Evolutionary conservation across 2,797 vertebrate genomes (phyloP).

Genomic region (Trachurus trachurus): DNA sequence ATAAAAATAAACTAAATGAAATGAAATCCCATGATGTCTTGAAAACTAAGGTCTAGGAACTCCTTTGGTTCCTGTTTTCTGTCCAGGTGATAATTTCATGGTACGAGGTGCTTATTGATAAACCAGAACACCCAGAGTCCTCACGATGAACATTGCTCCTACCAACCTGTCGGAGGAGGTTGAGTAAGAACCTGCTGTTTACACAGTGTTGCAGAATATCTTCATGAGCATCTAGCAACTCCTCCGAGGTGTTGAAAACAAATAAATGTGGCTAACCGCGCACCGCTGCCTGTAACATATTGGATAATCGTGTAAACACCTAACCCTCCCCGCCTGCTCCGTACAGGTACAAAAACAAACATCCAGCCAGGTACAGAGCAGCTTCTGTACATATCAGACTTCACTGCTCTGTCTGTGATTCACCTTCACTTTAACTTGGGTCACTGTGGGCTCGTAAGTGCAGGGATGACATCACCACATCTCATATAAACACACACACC

Average conservation of each 20-base stretch:
- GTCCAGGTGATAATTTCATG: no score
- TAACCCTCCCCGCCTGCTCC: background rate
- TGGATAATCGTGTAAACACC: background rate
- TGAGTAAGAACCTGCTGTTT: background rate
- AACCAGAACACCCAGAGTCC: no score
- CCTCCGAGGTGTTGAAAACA: background rate
- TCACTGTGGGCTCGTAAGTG: background rate
- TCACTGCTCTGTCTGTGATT: slow-evolving; percentile 2
- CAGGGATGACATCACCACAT: slow-evolving; percentile 15
- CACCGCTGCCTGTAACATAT: background rate
- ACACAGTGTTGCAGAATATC: background rate
- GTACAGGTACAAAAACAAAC: slow-evolving; percentile 20
- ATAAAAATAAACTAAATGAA: no score
- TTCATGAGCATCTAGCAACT: background rate
- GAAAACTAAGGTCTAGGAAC: no score
- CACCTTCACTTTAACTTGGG: slow-evolving; percentile 3
- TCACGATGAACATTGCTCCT: no score
- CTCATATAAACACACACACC: slow-evolving; percentile 25
- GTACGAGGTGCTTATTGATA: no score
- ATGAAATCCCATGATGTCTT: no score
- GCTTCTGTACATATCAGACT: slow-evolving; percentile 22
- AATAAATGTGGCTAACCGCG: background rate
- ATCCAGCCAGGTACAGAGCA: background rate
- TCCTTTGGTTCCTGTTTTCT: no score
- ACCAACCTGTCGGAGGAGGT: no score